These are phyloP conservation scores for Takifugu ocellatus DNA, from an alignment of 2,797 vertebrate species.

Conservation along the genomic window DNA sequence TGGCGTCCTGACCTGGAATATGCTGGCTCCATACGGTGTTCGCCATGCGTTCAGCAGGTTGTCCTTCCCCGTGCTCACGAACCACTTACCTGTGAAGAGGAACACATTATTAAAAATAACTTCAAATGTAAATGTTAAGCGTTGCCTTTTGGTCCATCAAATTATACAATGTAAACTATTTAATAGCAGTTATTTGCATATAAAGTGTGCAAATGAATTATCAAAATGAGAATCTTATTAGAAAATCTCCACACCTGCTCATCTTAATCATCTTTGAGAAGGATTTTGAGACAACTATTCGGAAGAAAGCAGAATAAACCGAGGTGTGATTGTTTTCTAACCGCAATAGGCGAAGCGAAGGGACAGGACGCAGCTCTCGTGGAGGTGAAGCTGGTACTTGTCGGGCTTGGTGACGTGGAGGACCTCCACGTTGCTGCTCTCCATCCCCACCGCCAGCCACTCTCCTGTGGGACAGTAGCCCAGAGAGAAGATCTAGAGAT, in stretches of 20 bases:
- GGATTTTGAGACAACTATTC: no score
- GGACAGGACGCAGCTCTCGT: slow-evolving; percentile 96
- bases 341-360: slow-evolving; percentile 96
- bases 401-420: slow-evolving; percentile 94
- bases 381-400: slow-evolving; percentile 97
- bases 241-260: no score
- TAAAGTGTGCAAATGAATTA: no score
- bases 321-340: slow-evolving; percentile 55
- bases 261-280: no score
- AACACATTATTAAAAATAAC: slow-evolving; percentile 15
- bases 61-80: slow-evolving; percentile 85
- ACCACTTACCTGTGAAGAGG: slow-evolving; percentile 80
- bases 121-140: neutral
- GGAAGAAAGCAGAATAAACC: no score
- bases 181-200: no score
- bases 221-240: no score
- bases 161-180: no score
- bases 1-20: slow-evolving; percentile 78
- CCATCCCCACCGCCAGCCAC: slow-evolving; percentile 97
- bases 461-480: slow-evolving; percentile 96
- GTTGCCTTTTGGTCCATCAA: neutral
- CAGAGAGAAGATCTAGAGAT: slow-evolving; percentile 89
- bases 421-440: slow-evolving; percentile 96
- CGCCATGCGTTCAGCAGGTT: slow-evolving; percentile 85
- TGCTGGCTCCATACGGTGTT: slow-evolving; percentile 84